Conservation (phyloP, 2,113 vertebrate genomes). For the Urocitellus parryii region DNA sequence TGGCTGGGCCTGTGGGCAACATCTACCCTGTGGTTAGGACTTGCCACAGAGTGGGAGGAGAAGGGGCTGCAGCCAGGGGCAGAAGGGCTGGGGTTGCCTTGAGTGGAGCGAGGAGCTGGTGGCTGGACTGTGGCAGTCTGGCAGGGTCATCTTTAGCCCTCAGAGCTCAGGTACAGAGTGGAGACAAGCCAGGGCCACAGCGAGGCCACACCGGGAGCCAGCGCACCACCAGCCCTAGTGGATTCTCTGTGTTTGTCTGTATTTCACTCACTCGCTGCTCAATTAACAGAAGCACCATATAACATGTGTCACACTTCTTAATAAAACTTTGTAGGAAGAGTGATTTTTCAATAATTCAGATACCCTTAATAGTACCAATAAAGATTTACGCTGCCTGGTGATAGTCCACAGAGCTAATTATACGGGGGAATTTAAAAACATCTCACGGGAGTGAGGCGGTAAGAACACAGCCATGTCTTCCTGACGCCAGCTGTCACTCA, state of each 20-base stretch:
- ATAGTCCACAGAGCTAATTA: conserved; percentile 49
- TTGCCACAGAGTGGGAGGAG: background rate
- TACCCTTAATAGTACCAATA: background rate
- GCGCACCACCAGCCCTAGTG: rapidly evolving
- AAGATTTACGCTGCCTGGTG: conserved; percentile 35
- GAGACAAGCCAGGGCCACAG: background rate
- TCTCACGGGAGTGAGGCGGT: background rate
- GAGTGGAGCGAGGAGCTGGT: background rate
- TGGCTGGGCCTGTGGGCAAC: background rate
- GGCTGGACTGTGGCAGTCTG: background rate
- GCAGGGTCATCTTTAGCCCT: background rate
- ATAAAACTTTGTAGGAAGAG: conserved; percentile 37
- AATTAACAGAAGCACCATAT: conserved; percentile 25
- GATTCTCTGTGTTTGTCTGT: background rate
- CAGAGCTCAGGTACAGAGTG: background rate
- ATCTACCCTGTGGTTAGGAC: background rate
- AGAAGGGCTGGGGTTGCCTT: background rate
- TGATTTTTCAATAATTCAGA: conserved; percentile 64
- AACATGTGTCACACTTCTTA: conserved; percentile 41
- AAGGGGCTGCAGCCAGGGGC: background rate
- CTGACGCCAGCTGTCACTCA: background rate
- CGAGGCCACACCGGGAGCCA: background rate
- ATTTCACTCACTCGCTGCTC: background rate
- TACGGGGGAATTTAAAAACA: background rate
- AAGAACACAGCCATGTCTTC: background rate